phyloP scores from a whole-genome alignment of 2,888 invertebrate genomes.

The Tryphoninae sp. region DNA sequence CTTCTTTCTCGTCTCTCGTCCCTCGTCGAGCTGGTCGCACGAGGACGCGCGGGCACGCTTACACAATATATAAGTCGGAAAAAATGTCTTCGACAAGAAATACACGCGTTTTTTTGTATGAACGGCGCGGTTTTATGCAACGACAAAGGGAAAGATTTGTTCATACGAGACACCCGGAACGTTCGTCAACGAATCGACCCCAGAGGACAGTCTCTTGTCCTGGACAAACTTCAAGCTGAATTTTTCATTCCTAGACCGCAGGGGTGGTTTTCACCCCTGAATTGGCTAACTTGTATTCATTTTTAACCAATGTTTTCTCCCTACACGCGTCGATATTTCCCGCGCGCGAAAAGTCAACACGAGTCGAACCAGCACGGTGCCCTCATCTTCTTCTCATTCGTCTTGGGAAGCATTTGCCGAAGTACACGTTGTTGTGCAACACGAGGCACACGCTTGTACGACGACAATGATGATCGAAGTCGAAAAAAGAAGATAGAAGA shows the following conservation, averaged over 20 bases:
- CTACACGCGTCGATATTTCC: neutral
- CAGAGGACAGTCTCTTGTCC: neutral
- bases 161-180: conserved; percentile 57
- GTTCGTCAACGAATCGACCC: conserved; percentile 25
- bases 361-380: conserved; percentile 15
- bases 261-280: conserved; percentile 15
- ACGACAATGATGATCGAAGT: neutral
- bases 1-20: conserved; percentile 61
- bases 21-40: conserved; percentile 49
- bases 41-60: conserved; percentile 41
- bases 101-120: neutral
- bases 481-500: neutral
- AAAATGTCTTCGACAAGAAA: neutral
- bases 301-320: conserved; percentile 6
- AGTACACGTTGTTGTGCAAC: neutral
- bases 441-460: conserved; percentile 41
- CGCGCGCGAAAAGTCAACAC: conserved; percentile 42
- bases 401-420: conserved; percentile 8
- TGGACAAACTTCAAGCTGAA: conserved; percentile 3
- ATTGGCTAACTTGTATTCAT: conserved; percentile 44
- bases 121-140: conserved; percentile 23
- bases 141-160: conserved; percentile 74
- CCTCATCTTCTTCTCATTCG: conserved; percentile 50
- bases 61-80: conserved; percentile 5
- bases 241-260: conserved; percentile 29